These are phyloP conservation scores for Meleagris gallopavo DNA, from an alignment of 2,113 vertebrate species.

Conservation along the genomic window DNA sequence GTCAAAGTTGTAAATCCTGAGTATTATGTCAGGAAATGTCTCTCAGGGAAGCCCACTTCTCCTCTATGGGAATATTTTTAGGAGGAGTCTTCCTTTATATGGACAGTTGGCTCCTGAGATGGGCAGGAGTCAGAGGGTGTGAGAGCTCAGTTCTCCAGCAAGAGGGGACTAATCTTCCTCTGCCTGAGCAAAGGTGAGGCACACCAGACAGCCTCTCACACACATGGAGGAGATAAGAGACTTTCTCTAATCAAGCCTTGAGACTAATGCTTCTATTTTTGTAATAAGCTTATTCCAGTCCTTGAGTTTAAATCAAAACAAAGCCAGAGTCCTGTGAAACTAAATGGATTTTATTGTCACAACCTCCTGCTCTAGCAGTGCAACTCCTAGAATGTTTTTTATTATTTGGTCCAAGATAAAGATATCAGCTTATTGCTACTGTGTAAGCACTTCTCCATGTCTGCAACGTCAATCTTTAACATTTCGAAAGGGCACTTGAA, in stretches of 20 bases:
- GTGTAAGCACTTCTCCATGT: neutral
- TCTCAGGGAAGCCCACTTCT: neutral
- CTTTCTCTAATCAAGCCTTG: slow-evolving; percentile 27
- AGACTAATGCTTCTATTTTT: slow-evolving; percentile 43
- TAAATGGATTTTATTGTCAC: slow-evolving; percentile 44
- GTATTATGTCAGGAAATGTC: neutral
- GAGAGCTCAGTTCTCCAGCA: neutral
- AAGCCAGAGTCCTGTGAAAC: slow-evolving; percentile 21
- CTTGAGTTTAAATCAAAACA: slow-evolving; percentile 57
- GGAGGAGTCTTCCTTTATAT: neutral
- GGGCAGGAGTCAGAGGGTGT: neutral
- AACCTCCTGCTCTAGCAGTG: slow-evolving; percentile 23
- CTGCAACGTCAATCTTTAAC: slow-evolving; percentile 41
- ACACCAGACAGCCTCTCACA: neutral
- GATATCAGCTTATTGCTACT: slow-evolving; percentile 46
- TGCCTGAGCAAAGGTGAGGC: neutral
- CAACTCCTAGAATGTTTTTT: slow-evolving; percentile 47
- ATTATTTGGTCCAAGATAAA: slow-evolving; percentile 51
- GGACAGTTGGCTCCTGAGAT: neutral
- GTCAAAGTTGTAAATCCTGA: neutral
- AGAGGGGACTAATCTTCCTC: neutral
- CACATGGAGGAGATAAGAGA: neutral
- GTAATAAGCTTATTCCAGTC: slow-evolving; percentile 30
- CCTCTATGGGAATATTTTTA: neutral
- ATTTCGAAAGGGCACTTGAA: slow-evolving; percentile 50